These are phyloP conservation scores for Eurystomus gularis DNA, from an alignment of 2,113 vertebrate species.

Conservation along the genomic window DNA sequence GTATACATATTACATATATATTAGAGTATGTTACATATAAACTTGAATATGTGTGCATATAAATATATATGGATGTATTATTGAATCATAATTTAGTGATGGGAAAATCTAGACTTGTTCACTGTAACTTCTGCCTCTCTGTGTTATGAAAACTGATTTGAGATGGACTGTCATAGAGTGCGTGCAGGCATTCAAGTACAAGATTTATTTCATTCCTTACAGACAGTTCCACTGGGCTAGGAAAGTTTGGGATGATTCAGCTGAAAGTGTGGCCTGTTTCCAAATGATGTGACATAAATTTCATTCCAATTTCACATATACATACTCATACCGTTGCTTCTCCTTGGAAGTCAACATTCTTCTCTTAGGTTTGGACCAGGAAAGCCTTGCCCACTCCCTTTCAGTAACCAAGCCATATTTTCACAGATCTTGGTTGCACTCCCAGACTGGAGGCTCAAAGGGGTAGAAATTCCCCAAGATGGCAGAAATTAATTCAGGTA, in stretches of 20 bases:
- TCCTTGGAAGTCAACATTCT: neutral
- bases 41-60: neutral
- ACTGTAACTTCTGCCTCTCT: neutral
- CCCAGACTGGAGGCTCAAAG: neutral
- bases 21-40: neutral
- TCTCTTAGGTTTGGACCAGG: neutral
- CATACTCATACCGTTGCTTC: neutral
- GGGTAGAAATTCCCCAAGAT: accelerated
- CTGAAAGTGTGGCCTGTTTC: neutral
- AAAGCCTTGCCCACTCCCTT: neutral
- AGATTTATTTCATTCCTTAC: neutral
- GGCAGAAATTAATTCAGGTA: neutral
- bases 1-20: neutral
- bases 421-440: neutral
- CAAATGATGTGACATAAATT: neutral
- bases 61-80: neutral
- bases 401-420: neutral
- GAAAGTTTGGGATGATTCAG: neutral
- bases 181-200: neutral
- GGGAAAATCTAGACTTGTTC: neutral
- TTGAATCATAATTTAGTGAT: neutral
- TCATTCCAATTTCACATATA: neutral
- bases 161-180: neutral
- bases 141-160: neutral
- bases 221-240: neutral